These are phyloP conservation scores for Polymixis lichenea DNA, from an alignment of 2,888 invertebrate species.

Conservation along the genomic window DNA sequence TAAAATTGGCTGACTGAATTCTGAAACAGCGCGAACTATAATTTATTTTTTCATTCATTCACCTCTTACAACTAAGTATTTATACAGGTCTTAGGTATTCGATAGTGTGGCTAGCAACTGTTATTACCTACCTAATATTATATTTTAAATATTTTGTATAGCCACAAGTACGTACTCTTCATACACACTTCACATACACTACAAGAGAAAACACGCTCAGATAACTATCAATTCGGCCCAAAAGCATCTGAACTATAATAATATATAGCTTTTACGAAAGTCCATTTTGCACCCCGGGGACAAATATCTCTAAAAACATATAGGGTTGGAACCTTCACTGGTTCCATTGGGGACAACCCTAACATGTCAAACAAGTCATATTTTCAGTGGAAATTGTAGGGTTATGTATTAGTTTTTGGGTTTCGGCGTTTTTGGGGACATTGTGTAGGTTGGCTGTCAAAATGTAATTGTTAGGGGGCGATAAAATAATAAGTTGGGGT, in stretches of 20 bases:
- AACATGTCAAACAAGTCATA: conserved; percentile 66
- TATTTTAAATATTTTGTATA: too few species aligned
- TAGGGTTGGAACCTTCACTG: conserved; percentile 57
- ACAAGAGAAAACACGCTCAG: conserved; percentile 31
- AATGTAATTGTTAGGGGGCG: conserved; percentile 9
- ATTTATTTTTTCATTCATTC: too few species aligned
- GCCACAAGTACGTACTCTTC: neutral
- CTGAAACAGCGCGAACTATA: neutral
- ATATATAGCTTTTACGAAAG: conserved; percentile 62
- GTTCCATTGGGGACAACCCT: conserved; percentile 62
- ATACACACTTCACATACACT: neutral
- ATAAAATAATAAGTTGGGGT: neutral
- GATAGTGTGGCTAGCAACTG: too few species aligned
- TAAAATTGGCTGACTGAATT: neutral
- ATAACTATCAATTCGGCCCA: conserved; percentile 61
- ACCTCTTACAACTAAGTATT: too few species aligned
- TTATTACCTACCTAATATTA: too few species aligned
- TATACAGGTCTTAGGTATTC: too few species aligned
- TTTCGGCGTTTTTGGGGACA: conserved; percentile 57
- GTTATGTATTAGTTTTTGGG: conserved; percentile 59
- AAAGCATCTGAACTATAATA: conserved; percentile 62
- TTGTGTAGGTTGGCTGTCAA: neutral
- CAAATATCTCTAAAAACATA: conserved; percentile 68
- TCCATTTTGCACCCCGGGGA: conserved; percentile 61
- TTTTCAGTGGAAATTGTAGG: conserved; percentile 56